phyloP scores from a whole-genome alignment of 2,113 vertebrate species.

The Anolis sagrei region DNA sequence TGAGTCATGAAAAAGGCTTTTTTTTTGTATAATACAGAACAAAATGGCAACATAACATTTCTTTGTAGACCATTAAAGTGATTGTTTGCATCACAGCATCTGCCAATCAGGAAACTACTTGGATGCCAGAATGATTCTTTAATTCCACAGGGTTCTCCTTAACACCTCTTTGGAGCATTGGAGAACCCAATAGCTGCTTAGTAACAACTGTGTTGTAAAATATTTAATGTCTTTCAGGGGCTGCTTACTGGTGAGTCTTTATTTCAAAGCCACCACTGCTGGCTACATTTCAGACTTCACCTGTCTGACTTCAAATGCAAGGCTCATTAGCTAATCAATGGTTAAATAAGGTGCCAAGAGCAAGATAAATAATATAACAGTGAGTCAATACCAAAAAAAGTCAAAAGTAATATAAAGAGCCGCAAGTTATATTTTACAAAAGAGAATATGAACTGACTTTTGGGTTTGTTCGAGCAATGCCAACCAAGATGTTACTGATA shows the following conservation, averaged over 20 bases:
- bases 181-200: conserved; percentile 4
- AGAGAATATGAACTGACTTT: background rate
- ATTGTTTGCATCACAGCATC: conserved; percentile 10
- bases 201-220: background rate
- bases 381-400: background rate
- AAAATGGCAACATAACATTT: background rate
- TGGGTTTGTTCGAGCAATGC: background rate
- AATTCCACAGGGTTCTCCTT: background rate
- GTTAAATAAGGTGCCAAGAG: conserved; percentile 31
- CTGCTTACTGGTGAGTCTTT: conserved; percentile 25
- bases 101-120: conserved; percentile 16
- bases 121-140: background rate
- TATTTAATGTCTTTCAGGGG: conserved; percentile 33
- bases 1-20: background rate
- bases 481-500: conserved; percentile 8
- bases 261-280: background rate
- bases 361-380: conserved; percentile 35
- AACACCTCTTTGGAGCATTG: background rate
- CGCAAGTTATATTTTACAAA: conserved; percentile 38
- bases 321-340: conserved; percentile 19
- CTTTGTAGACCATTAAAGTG: background rate
- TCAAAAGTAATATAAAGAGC: conserved; percentile 26
- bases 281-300: conserved; percentile 36
- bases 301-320: conserved; percentile 24
- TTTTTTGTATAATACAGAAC: background rate